A percentile compares a stretch with the other conserved stretches of the same genome.
These are phyloP conservation scores for Prochilodus magdalenae DNA, from an alignment of 2,113 vertebrate species.

Conservation along the genomic window DNA sequence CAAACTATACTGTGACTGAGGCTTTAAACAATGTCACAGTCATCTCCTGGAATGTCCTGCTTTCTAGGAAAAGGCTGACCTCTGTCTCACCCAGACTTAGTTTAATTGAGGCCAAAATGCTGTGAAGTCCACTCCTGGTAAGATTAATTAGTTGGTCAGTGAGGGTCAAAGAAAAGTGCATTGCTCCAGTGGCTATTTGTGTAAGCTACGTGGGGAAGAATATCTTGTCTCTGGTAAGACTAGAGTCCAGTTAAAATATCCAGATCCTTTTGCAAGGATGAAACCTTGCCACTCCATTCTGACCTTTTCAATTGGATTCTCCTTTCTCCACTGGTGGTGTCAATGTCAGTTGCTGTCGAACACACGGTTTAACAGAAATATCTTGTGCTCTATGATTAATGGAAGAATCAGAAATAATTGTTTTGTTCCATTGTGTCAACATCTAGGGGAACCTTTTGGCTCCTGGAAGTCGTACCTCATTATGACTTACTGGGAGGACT, in stretches of 20 bases:
- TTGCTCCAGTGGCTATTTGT: not conserved
- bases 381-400: constrained; percentile 3
- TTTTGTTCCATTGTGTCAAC: constrained; percentile 35
- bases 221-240: not conserved
- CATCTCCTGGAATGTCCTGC: not conserved
- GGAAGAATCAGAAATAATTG: constrained; percentile 22
- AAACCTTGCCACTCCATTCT: not conserved
- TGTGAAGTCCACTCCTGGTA: not conserved
- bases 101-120: not conserved
- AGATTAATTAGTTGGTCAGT: constrained; percentile 6
- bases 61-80: not conserved
- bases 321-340: not conserved
- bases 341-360: not conserved
- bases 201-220: not conserved
- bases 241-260: not conserved
- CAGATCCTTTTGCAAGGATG: not conserved
- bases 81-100: not conserved
- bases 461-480: constrained; percentile 14
- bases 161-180: not conserved
- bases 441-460: constrained; percentile 6
- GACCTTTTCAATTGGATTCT: not conserved
- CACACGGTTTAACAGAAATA: constrained; percentile 19
- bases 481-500: constrained; percentile 21
- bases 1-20: no score
- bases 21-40: not conserved